A percentile compares a stretch with the other conserved stretches of the same genome.
Evolutionary conservation across 2,113 vertebrate species (phyloP).

Genomic region (Montifringilla adamsi): DNA sequence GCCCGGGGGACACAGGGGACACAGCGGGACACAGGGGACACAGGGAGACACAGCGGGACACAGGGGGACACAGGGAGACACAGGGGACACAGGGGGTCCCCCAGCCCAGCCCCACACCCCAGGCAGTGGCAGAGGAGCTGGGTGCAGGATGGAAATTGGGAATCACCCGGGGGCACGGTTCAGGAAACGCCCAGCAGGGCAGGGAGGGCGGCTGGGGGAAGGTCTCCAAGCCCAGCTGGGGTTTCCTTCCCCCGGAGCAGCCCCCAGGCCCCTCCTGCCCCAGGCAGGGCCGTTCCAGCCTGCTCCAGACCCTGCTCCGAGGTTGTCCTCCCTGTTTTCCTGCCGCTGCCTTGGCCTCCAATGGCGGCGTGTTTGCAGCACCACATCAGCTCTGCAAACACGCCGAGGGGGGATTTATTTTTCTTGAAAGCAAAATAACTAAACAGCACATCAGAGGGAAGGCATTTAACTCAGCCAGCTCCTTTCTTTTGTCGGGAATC

Average conservation of each 20-base stretch:
- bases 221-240: neutral
- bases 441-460: conserved; percentile 16
- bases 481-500: neutral
- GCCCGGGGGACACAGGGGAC: too few species aligned
- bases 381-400: neutral
- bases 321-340: neutral
- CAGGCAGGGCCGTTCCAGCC: accelerated
- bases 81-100: too few species aligned
- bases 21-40: too few species aligned
- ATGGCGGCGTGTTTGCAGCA: neutral
- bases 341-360: neutral
- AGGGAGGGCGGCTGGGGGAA: too few species aligned
- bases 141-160: neutral
- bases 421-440: conserved; percentile 17
- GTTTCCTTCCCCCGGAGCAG: accelerated
- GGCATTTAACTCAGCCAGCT: neutral
- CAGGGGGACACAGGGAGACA: neutral
- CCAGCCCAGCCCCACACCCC: neutral
- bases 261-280: neutral
- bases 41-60: neutral
- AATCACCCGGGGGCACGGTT: accelerated
- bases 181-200: neutral
- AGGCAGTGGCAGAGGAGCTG: neutral
- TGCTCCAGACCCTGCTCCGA: accelerated
- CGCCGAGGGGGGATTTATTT: neutral